Conservation (phyloP, 2,113 vertebrate genomes). For the Boulengeromyrus knoepffleri region DNA sequence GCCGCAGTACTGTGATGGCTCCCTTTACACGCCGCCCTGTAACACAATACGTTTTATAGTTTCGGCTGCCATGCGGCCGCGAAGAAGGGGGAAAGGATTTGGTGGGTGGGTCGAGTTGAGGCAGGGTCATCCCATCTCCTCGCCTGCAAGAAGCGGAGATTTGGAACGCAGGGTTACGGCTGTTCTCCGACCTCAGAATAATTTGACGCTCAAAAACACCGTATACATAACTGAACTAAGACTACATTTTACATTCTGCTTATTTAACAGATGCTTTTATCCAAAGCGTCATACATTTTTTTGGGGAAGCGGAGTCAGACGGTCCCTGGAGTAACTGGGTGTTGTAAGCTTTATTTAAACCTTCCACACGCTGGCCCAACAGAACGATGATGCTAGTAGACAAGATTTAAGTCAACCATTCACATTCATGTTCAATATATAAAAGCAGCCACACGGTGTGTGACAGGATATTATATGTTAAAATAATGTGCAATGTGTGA, state of each 20-base stretch:
- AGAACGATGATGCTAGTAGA: background rate
- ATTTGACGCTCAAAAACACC: background rate
- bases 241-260: background rate
- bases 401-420: background rate
- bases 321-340: background rate
- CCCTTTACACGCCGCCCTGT: conserved; percentile 22
- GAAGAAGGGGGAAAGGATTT: background rate
- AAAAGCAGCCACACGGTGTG: background rate
- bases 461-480: background rate
- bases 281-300: background rate
- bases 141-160: background rate
- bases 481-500: background rate
- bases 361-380: background rate
- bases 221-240: background rate
- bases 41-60: conserved; percentile 23
- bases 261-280: background rate
- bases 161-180: background rate
- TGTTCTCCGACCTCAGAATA: background rate
- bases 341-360: background rate
- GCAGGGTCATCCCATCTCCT: background rate
- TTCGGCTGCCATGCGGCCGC: background rate
- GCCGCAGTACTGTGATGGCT: background rate
- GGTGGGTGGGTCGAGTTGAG: background rate
- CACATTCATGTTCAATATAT: background rate
- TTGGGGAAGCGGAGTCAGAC: background rate